These are phyloP conservation scores for Labroides dimidiatus DNA, from an alignment of 2,797 vertebrate genomes.

Conservation along the genomic window DNA sequence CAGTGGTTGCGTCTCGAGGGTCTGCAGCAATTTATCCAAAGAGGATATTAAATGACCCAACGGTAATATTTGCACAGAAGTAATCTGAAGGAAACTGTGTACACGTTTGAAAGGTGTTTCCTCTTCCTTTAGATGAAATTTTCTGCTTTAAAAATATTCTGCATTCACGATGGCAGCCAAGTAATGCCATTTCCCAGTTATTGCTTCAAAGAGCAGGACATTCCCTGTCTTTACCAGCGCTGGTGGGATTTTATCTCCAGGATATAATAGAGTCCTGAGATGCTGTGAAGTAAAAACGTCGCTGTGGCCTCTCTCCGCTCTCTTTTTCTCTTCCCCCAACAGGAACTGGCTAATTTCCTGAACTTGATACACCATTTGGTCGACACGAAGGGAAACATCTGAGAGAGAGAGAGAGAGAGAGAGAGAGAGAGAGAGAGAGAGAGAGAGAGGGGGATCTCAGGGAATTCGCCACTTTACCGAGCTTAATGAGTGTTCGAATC, in stretches of 20 bases:
- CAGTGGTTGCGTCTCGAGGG: constrained; percentile 59
- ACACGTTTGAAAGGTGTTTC: constrained; percentile 42
- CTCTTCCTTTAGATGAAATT: background rate
- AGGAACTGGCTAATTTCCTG: constrained; percentile 87
- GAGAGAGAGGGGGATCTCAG: constrained; percentile 51
- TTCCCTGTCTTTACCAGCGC: constrained; percentile 8
- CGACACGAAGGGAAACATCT: constrained; percentile 73
- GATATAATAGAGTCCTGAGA: constrained; percentile 45
- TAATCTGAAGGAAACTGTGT: constrained; percentile 51
- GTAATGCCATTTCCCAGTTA: background rate
- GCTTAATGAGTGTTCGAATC: constrained; percentile 77
- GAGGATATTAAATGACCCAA: constrained; percentile 82
- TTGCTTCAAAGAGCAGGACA: constrained; percentile 12
- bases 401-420: constrained; percentile 40
- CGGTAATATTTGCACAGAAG: constrained; percentile 67
- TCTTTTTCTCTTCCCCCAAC: constrained; percentile 75
- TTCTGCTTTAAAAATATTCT: constrained; percentile 8
- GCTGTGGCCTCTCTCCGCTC: constrained; percentile 59
- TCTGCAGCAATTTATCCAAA: constrained; percentile 68
- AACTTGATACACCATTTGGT: constrained; percentile 81
- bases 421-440: constrained; percentile 40
- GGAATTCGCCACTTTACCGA: constrained; percentile 65
- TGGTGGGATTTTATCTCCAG: constrained; percentile 36
- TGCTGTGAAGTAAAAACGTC: constrained; percentile 49
- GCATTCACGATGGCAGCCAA: constrained; percentile 4